Base-by-base conservation (phyloP, 2,888 invertebrate species). In the Zelleria hepariella region DNA sequence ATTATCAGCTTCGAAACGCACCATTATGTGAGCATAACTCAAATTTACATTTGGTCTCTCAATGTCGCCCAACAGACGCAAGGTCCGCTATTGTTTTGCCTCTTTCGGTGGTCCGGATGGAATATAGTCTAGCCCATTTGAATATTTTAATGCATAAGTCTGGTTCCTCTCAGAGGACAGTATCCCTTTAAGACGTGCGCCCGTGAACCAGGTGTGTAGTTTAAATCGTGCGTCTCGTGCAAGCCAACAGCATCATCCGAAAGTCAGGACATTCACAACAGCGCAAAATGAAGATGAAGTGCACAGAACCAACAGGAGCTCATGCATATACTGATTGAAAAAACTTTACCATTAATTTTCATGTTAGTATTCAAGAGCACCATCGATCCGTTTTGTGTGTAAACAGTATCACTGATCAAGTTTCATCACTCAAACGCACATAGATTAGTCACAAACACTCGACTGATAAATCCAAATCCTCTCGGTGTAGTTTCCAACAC, bases 361-460 rank as follows among this genome's bases (percentile, higher is more conserved):
- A 88, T 87, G 79, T 82, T 87, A 86, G 73, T 83, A 78, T 88
- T 87, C 84, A 87, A 85, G 75, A 86, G 85, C 76, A 87, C 87
- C 87, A 87, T 88, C 82, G 74, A 55, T 55, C 24, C 59, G 7
- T 6, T 24, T 26, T 53, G 73, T 71, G 32, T 42, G 32, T 24
- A 25, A 53, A 53, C 53, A 53, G 10, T 53, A 21, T 20, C 32
- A 42, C 32, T 42, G 32, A 42, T 42, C 5, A 42, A 55, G 32
- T 55, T 55, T 15, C 27, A 55, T n/a, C 55, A 55, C 55, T 18
- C 27, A 32, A 18, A 55, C 32, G 32, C 55, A 20, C 32, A 27
- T 32, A 21, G 10, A 78, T 75, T 71, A 42, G 84, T 84, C 82
- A 84, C 82, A 77, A 73, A 73, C 87, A 87, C 87, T 84, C n/a